Base-by-base conservation (phyloP, 2,113 vertebrate genomes). In the Carlito syrichta region DNA sequence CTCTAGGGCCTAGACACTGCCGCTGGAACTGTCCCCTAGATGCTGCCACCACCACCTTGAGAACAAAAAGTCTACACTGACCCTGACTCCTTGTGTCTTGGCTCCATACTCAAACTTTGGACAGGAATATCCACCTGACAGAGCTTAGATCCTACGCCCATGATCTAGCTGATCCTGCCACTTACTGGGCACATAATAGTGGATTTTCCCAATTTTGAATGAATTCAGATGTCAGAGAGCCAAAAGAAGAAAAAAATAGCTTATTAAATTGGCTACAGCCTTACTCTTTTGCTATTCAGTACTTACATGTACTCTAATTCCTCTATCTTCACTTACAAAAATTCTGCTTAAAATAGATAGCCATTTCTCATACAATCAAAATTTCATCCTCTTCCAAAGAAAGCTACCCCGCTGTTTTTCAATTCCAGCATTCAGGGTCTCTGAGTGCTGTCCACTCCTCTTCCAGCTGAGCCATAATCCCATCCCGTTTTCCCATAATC, bases 11-110 rank as follows among this genome's bases (percentile, higher is more conserved):
- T 23, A 19, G 45, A 4, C 74, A 45, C 5, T 23, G 4, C 23
- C 17, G 2, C 30, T 66, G 58, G 50, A 3, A 38, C 13, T 0
- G n/a, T 56, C 7, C 6, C n/a, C 30, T 12, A 27, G 9, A 5
- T 11, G 3, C 23, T 9, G 3, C 58, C 62, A 8, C 16, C 32
- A 27, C 76, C 63, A 2, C 54, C 19, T 0, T 4, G 82, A 62
- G 14, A 16, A n/a, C 32, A n/a, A 40, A n/a, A 40, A 6, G 32
- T 40, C 20, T 38, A 38, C 19, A 6, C 48, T 30, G 50, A 68
- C 19, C 23, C 22, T 14, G 5, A 30, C 3, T 43, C 35, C 50
- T 56, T 50, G 43, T 0, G 9, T 40, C 58, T 43, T 81, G 50
- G 25, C 38, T 48, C 48, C 56, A 71, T 43, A 8, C 66, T 60